Evolutionary conservation across 2,113 vertebrate species (phyloP).

Genomic region (Vulpes ferrilata): DNA sequence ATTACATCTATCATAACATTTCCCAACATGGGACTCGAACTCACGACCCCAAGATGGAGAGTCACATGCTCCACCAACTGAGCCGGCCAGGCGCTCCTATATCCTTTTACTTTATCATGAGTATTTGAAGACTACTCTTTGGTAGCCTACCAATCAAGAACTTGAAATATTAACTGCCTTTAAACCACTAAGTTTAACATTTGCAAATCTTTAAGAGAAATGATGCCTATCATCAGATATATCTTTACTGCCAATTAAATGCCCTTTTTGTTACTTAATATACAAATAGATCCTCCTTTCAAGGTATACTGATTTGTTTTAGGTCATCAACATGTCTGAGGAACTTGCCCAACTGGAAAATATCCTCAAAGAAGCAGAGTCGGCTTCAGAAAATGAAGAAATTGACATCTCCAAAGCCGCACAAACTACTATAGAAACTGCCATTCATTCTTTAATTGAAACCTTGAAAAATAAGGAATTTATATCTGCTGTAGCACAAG

Average conservation of each 20-base stretch:
- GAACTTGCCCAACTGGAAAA: constrained; percentile 95
- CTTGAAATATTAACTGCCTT: neutral
- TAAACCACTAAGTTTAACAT: neutral
- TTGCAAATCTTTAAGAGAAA: neutral
- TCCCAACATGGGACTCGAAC: neutral
- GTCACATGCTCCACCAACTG: neutral
- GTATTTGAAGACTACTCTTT: neutral
- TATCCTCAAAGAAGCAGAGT: constrained; percentile 95
- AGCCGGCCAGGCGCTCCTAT: neutral
- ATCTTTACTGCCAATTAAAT: neutral
- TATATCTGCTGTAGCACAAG: constrained; percentile 93
- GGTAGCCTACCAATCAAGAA: neutral
- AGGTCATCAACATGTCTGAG: constrained; percentile 99
- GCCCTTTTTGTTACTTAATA: neutral
- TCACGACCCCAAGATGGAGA: neutral
- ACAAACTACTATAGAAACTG: constrained; percentile 95
- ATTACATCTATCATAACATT: neutral
- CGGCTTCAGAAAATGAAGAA: constrained; percentile 90
- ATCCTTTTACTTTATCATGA: neutral
- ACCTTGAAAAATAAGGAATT: constrained; percentile 94
- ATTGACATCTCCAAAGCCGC: constrained; percentile 91
- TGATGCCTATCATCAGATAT: neutral
- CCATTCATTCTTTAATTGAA: constrained; percentile 97
- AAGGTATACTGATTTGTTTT: constrained; percentile 53
- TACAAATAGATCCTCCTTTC: neutral